Evolutionary conservation across 2,797 vertebrate species (phyloP).

Genomic region (Sebastes diploproa): DNA sequence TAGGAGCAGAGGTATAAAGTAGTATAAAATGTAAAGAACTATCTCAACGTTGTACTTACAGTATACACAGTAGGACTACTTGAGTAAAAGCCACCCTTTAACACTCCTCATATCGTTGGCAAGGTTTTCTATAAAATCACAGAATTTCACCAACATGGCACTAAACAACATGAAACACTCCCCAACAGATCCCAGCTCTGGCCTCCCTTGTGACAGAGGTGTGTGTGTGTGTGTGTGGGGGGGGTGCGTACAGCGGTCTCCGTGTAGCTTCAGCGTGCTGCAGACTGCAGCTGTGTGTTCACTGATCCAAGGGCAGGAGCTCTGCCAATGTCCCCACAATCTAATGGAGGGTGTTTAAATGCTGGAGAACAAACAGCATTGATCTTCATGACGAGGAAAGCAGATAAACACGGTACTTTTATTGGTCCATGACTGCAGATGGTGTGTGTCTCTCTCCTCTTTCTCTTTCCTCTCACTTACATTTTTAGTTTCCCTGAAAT

Average conservation of each 20-base stretch:
- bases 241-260: not conserved
- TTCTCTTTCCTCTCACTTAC: conserved; percentile 1
- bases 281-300: conserved; percentile 37
- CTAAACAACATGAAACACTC: not conserved
- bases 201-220: not conserved
- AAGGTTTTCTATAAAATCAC: not conserved
- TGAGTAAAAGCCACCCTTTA: not conserved
- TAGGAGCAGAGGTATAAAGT: not conserved
- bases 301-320: conserved; percentile 41
- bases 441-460: conserved; percentile 1
- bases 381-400: conserved; percentile 45
- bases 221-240: not conserved
- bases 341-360: conserved; percentile 43
- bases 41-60: not conserved
- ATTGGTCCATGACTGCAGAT: conserved; percentile 24
- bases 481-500: conserved; percentile 33
- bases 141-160: not conserved
- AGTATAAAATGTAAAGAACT: not conserved
- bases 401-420: not conserved
- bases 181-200: not conserved
- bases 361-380: conserved; percentile 59
- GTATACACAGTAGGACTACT: not conserved
- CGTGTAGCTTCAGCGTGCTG: not conserved
- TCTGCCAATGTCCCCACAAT: conserved; percentile 42
- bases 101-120: not conserved